A percentile compares a stretch with the other conserved stretches of the same genome.
These are phyloP conservation scores for Microvelia longipes DNA, from an alignment of 1,140 invertebrate species.

Conservation along the genomic window DNA sequence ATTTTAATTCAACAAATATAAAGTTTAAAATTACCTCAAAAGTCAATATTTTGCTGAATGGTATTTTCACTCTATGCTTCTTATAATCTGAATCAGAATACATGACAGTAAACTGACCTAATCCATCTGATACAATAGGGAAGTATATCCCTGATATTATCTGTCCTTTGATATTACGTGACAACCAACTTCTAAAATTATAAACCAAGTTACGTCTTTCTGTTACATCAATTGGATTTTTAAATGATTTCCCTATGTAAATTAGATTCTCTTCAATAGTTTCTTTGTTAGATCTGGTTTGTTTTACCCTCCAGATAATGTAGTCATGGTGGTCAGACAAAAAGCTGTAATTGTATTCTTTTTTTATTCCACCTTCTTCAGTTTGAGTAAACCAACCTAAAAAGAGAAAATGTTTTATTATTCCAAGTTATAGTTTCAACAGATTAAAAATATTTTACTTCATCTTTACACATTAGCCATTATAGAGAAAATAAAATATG, in stretches of 20 bases:
- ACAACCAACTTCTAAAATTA: slow-evolving; percentile 41
- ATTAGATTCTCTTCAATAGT: slow-evolving; percentile 44
- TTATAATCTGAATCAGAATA: slow-evolving; percentile 3
- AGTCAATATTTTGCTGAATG: background rate
- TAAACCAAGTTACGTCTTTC: slow-evolving; percentile 79
- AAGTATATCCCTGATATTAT: slow-evolving; percentile 6
- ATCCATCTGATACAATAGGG: background rate
- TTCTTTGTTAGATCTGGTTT: slow-evolving; percentile 32
- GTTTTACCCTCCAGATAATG: slow-evolving; percentile 64
- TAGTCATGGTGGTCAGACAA: slow-evolving; percentile 48
- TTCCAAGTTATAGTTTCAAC: background rate
- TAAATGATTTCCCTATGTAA: slow-evolving; percentile 58
- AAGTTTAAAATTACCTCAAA: background rate
- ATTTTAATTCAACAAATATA: background rate
- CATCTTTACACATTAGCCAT: too few species aligned
- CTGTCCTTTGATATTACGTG: slow-evolving; percentile 6
- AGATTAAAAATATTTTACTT: background rate
- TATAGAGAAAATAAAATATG: too few species aligned
- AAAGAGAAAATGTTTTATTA: too few species aligned
- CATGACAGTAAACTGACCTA: background rate
- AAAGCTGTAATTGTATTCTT: slow-evolving; percentile 66
- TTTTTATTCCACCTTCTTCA: slow-evolving; percentile 50
- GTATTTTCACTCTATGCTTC: slow-evolving; percentile 1
- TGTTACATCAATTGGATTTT: slow-evolving; percentile 65
- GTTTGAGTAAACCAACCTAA: slow-evolving; percentile 67